Evolutionary conservation across 2,113 vertebrate genomes (phyloP).

Genomic region (Microcebus tavaratra): DNA sequence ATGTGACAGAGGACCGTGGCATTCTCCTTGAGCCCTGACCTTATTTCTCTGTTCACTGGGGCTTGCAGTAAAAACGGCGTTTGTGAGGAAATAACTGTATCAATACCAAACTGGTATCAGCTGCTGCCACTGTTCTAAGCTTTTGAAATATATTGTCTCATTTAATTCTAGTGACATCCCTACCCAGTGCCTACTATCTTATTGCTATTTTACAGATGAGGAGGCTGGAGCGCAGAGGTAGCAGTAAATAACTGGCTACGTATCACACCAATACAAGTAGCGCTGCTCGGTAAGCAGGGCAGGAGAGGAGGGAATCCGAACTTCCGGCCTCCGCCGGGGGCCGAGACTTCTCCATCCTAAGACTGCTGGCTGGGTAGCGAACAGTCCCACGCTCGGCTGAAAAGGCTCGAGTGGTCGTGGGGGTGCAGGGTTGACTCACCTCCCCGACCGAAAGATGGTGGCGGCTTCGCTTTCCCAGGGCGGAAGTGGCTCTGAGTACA

Average conservation of each 20-base stretch:
- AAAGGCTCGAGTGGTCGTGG: not conserved
- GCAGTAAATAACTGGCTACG: not conserved
- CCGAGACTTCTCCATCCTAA: not conserved
- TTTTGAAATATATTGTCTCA: accelerated
- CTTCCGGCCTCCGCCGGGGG: not conserved
- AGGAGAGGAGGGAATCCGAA: not conserved
- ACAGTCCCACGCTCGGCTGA: not conserved
- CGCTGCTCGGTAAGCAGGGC: not conserved
- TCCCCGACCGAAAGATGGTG: not conserved
- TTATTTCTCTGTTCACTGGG: not conserved
- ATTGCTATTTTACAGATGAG: accelerated
- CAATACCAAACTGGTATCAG: not conserved
- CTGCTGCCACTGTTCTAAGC: not conserved
- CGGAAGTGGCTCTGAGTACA: not conserved
- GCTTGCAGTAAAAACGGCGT: not conserved
- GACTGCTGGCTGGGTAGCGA: not conserved
- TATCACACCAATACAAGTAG: accelerated
- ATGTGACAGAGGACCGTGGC: accelerated
- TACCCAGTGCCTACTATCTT: accelerated
- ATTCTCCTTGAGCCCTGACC: not conserved
- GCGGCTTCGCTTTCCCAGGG: not conserved
- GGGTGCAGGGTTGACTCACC: not conserved
- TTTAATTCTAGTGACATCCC: not conserved
- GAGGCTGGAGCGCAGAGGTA: not conserved
- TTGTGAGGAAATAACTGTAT: not conserved